Base-by-base conservation (phyloP, 2,797 vertebrate species). In the Aotus griseimembra region DNA sequence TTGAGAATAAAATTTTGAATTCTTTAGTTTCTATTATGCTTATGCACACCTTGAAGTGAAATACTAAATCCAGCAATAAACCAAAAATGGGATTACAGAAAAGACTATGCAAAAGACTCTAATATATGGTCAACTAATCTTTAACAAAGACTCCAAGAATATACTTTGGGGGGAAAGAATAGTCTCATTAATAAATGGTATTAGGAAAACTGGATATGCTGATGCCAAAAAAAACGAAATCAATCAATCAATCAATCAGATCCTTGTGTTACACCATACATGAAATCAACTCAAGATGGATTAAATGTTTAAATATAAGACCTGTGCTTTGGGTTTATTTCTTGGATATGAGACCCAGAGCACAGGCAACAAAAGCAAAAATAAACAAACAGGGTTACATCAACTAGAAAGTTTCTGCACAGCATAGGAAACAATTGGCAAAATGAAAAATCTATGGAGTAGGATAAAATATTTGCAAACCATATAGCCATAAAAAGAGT, bases 31-130 rank as follows among this genome's bases (percentile, higher is more conserved):
- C 41, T 46, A 58, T 85, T 93, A 88, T 64, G 44, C 11, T 92
- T 94, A 61, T 48, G 12, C 17, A 93, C 17, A 93, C 67, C 88
- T 77, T 82, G 22, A 28, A 61, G 26, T 73, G 57, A 96, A 94
- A 96, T 73, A 94, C 41, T 95, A 92, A 93, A 96, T 90, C 39
- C 15, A 79, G 84, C 28, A 86, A 73, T 93, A 85, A 96, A 86
- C 41, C 28, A 88, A 94, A 97, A 96, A 86, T 90, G 72, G 39
- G 15, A 75, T 80, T 94, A 88, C 85, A 58, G 61, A 73, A 97
- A 95, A 85, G 28, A 77, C 41, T 82, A 94, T 86, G 36, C 48
- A 72, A 52, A 94, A 81, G 48, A 30, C 41, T 88, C 8, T 83
- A 44, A 72, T 61, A 88, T 50, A 10, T 3, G 24, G 50, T 1